Conservation (phyloP, 2,888 invertebrate genomes). For the Drosophila melanosoma region DNA sequence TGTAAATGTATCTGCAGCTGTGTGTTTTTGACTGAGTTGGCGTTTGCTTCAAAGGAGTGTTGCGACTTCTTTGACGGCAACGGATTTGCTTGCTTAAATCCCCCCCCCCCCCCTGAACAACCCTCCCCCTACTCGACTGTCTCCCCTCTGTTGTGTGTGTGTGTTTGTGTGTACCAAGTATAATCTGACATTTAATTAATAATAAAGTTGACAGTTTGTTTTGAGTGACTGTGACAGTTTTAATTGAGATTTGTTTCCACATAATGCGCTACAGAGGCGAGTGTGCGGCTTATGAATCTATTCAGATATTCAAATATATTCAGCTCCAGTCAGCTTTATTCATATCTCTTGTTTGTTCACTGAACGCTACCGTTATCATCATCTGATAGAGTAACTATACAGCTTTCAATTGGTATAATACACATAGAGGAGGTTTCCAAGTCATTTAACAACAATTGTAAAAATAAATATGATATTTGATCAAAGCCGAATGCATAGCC, state of each 20-base stretch:
- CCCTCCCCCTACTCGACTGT: conserved; percentile 5
- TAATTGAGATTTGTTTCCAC: conserved; percentile 79
- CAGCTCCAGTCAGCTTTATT: conserved; percentile 7
- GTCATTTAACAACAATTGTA: not conserved
- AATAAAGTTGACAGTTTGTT: conserved; percentile 83
- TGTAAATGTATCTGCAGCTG: conserved; percentile 22
- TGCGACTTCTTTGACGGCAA: conserved; percentile 69
- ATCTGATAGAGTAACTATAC: no score
- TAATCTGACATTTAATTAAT: conserved; percentile 84
- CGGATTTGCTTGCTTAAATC: conserved; percentile 54
- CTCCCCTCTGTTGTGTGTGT: not conserved
- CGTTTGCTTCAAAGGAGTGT: conserved; percentile 70
- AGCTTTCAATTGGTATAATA: conserved; percentile 3
- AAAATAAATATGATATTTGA: not conserved
- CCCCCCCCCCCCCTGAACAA: not conserved
- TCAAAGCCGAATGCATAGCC: not conserved
- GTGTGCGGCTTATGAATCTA: conserved; percentile 40
- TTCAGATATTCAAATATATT: conserved; percentile 25
- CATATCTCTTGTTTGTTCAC: conserved; percentile 20
- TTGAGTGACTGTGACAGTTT: conserved; percentile 81
- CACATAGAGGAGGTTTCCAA: no score
- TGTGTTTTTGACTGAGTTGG: conserved; percentile 30
- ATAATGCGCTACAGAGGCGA: conserved; percentile 44
- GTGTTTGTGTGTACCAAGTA: conserved; percentile 54
- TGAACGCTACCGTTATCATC: conserved; percentile 33